These are phyloP conservation scores for Burhinus oedicnemus DNA, from an alignment of 2,113 vertebrate genomes.

Conservation along the genomic window DNA sequence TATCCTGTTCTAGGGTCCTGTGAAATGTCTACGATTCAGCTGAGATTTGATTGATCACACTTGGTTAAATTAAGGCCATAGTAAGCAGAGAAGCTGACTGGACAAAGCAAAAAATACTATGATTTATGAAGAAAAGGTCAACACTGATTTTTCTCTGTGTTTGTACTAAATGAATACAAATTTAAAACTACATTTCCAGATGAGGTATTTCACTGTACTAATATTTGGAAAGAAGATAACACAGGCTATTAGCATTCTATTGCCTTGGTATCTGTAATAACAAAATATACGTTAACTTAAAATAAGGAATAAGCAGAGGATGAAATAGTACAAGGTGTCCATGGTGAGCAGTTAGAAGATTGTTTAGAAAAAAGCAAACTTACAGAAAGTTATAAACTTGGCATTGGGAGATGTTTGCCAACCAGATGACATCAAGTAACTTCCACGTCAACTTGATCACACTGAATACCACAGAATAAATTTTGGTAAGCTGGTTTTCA, in stretches of 20 bases:
- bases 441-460: neutral
- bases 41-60: neutral
- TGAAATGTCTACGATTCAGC: neutral
- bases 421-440: neutral
- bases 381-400: neutral
- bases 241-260: neutral
- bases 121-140: neutral
- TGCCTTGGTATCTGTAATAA: neutral
- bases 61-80: neutral
- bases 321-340: neutral
- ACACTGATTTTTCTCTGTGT: neutral
- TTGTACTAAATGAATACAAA: neutral
- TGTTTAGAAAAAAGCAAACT: neutral
- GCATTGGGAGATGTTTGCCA: neutral
- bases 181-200: neutral
- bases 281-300: neutral
- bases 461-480: neutral
- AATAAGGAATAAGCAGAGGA: neutral
- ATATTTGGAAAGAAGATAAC: neutral
- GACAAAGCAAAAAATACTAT: neutral
- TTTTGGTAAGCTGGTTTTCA: neutral
- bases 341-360: neutral
- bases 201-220: neutral
- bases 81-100: neutral
- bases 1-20: neutral